Conservation (phyloP, 2,113 vertebrate genomes). For the Blennius ocellaris region DNA sequence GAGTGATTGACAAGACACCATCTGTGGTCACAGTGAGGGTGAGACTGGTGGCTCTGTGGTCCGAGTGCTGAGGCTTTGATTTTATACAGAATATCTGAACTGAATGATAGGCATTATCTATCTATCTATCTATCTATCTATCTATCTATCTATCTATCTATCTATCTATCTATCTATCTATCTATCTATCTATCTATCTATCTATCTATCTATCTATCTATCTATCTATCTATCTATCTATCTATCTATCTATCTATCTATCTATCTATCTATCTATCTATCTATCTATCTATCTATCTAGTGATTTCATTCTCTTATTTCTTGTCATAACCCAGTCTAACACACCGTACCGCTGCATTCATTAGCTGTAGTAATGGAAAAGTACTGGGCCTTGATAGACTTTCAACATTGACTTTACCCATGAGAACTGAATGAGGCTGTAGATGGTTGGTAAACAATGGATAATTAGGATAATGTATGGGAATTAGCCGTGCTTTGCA, state of each 20-base stretch:
- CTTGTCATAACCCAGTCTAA: conserved; percentile 12
- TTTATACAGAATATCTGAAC: conserved; percentile 26
- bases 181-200: conserved; percentile 57
- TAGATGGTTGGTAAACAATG: conserved; percentile 71
- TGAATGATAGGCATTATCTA: neutral
- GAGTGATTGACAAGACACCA: conserved; percentile 67
- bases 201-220: conserved; percentile 48
- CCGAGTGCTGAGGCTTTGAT: conserved; percentile 30
- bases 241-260: conserved; percentile 29
- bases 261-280: conserved; percentile 31
- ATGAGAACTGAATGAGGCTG: conserved; percentile 61
- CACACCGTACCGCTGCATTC: conserved; percentile 44
- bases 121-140: conserved; percentile 35
- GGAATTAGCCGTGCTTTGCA: conserved; percentile 59
- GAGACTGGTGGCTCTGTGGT: conserved; percentile 29
- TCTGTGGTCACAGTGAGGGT: conserved; percentile 50
- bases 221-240: conserved; percentile 47
- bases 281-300: neutral
- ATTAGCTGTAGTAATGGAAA: conserved; percentile 64
- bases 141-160: conserved; percentile 9
- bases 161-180: conserved; percentile 51
- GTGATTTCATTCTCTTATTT: too few species aligned
- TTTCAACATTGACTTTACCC: conserved; percentile 62
- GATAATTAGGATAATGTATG: conserved; percentile 71
- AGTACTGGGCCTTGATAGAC: conserved; percentile 65